These are phyloP conservation scores for Dinomys branickii DNA, from an alignment of 2,113 vertebrate genomes.

Conservation along the genomic window DNA sequence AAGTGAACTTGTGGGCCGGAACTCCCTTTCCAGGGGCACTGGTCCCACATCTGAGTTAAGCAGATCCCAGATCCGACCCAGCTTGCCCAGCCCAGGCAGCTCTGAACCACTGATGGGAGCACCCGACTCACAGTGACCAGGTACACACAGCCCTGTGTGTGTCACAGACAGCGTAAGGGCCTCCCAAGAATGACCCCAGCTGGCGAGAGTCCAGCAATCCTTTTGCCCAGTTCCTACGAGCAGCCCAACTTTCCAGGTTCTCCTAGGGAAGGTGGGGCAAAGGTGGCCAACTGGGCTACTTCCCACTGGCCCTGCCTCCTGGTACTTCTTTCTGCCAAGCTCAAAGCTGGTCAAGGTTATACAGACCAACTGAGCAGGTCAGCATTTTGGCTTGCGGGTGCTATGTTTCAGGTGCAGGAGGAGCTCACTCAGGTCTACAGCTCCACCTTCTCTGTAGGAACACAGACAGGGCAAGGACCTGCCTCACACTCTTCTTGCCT, in stretches of 20 bases:
- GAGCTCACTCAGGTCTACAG: neutral
- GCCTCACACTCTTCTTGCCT: neutral
- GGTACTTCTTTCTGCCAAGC: conserved; percentile 40
- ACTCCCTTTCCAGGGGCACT: neutral
- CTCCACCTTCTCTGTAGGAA: neutral
- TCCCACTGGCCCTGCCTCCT: neutral
- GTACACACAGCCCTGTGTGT: neutral
- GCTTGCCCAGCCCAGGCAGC: neutral
- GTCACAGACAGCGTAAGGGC: neutral
- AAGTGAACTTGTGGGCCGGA: neutral
- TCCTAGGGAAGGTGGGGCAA: neutral
- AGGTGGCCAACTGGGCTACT: neutral
- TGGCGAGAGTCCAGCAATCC: neutral
- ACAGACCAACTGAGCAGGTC: conserved; percentile 57
- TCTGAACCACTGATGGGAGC: neutral
- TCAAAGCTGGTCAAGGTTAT: conserved; percentile 67
- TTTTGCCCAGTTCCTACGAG: neutral
- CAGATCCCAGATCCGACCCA: neutral
- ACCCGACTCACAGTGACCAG: neutral
- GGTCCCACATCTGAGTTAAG: neutral
- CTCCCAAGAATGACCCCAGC: neutral
- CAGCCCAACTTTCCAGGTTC: neutral
- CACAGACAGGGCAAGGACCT: neutral
- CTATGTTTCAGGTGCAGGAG: conserved; percentile 28
- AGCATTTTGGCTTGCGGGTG: conserved; percentile 58